Evolutionary conservation across 2,113 vertebrate species (phyloP).

Genomic region (Eublepharis macularius): DNA sequence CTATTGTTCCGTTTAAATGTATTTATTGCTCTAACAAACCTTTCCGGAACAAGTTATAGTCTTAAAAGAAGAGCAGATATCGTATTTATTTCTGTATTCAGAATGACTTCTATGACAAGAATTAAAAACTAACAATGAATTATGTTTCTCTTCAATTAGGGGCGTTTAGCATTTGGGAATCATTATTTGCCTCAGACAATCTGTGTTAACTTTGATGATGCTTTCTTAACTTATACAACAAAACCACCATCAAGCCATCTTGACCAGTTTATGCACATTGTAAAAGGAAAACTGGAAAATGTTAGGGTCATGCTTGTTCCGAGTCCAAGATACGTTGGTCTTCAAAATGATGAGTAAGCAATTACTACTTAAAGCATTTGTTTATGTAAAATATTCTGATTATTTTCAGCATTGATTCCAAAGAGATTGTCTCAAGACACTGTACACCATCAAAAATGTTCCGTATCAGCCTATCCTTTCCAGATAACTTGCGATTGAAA

Average conservation of each 20-base stretch:
- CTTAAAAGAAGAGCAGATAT: slow-evolving; percentile 17
- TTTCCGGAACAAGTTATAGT: not conserved
- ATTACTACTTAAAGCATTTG: not conserved
- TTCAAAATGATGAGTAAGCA: slow-evolving; percentile 96
- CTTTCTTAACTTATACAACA: slow-evolving; percentile 94
- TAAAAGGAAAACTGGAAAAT: slow-evolving; percentile 97
- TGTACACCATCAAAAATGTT: not conserved
- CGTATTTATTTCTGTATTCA: not conserved
- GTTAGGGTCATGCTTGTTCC: slow-evolving; percentile 98
- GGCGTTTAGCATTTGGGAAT: slow-evolving; percentile 96
- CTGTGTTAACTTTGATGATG: slow-evolving; percentile 96
- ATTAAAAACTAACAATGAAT: not conserved
- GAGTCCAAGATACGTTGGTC: slow-evolving; percentile 92
- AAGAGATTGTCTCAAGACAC: not conserved
- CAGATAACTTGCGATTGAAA: not conserved
- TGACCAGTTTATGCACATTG: slow-evolving; percentile 97
- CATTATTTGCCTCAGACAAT: slow-evolving; percentile 95
- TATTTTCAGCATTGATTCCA: not conserved
- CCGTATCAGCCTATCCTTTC: not conserved
- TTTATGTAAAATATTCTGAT: not conserved
- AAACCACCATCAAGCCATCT: slow-evolving; percentile 98
- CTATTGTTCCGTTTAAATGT: not conserved
- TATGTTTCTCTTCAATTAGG: slow-evolving; percentile 72
- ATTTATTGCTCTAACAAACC: not conserved
- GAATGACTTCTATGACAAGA: not conserved